Evolutionary conservation across 2,113 vertebrate genomes (phyloP).

Genomic region (Sceloporus undulatus): DNA sequence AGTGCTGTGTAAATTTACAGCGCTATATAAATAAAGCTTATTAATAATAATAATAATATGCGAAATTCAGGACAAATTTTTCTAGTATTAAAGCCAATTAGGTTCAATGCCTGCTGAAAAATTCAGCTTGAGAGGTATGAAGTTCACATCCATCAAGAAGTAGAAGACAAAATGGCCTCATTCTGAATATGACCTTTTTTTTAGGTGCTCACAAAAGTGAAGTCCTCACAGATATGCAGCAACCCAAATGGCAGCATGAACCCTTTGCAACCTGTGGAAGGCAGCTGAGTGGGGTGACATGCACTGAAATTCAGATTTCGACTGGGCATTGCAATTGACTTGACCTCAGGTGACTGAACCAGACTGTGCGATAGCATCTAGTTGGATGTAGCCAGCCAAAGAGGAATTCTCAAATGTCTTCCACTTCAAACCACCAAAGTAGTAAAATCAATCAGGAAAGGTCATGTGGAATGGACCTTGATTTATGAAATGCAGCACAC

Average conservation of each 20-base stretch:
- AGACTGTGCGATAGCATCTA: background rate
- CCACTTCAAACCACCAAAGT: background rate
- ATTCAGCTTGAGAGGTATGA: background rate
- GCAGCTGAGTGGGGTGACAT: background rate
- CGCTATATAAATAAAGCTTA: too few species aligned
- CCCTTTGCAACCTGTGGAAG: background rate
- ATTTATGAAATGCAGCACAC: background rate
- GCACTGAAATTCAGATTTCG: background rate
- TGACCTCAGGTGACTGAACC: background rate
- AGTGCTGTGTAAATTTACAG: too few species aligned
- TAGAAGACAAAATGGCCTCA: background rate
- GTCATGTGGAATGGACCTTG: conserved; percentile 6
- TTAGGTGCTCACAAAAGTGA: background rate
- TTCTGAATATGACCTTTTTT: background rate
- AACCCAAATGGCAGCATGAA: background rate
- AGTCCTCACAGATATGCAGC: background rate
- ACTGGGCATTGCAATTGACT: background rate
- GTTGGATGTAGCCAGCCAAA: background rate
- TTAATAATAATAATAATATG: too few species aligned
- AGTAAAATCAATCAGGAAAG: background rate
- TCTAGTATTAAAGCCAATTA: background rate
- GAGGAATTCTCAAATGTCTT: background rate
- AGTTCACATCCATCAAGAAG: conserved; percentile 1
- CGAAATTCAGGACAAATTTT: too few species aligned
- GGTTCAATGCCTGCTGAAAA: background rate